phyloP scores from a whole-genome alignment of 2,113 vertebrate species.

The Perca schrenkii region DNA sequence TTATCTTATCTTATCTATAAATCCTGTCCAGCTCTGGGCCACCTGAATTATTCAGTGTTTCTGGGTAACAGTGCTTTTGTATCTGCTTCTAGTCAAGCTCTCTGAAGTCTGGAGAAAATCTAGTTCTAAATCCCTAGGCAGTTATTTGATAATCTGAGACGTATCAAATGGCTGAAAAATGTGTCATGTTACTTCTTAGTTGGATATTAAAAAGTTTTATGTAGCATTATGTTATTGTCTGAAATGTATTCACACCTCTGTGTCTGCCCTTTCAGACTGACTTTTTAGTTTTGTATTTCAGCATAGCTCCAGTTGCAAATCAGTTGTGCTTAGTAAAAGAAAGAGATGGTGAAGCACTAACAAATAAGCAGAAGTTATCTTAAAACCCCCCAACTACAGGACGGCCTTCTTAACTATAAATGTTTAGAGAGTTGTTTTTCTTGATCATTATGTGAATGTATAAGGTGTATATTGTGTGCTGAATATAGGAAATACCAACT shows the following conservation, averaged over 20 bases:
- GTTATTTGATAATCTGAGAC: slow-evolving; percentile 7
- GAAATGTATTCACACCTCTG: not conserved
- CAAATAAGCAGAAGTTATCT: slow-evolving; percentile 3
- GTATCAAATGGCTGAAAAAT: not conserved
- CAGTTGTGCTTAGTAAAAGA: not conserved
- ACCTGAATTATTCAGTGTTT: not conserved
- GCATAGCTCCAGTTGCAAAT: not conserved
- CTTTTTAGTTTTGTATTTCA: not conserved
- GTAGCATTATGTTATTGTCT: not conserved
- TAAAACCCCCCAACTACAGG: not conserved
- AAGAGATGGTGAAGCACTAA: not conserved
- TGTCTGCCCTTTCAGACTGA: not conserved
- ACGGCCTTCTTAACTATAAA: not conserved
- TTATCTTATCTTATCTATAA: not conserved
- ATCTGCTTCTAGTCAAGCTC: not conserved
- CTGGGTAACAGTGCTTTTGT: not conserved
- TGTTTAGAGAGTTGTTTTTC: not conserved
- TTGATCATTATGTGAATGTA: not conserved
- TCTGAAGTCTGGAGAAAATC: slow-evolving; percentile 4
- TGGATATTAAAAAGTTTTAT: not conserved
- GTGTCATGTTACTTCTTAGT: not conserved
- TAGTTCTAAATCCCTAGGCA: slow-evolving; percentile 9
- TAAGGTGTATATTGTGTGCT: not conserved
- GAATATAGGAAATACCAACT: slow-evolving; percentile 3
- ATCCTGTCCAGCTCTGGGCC: not conserved